Base-by-base conservation (phyloP, 2,113 vertebrate species). In the Hemichromis elongatus region DNA sequence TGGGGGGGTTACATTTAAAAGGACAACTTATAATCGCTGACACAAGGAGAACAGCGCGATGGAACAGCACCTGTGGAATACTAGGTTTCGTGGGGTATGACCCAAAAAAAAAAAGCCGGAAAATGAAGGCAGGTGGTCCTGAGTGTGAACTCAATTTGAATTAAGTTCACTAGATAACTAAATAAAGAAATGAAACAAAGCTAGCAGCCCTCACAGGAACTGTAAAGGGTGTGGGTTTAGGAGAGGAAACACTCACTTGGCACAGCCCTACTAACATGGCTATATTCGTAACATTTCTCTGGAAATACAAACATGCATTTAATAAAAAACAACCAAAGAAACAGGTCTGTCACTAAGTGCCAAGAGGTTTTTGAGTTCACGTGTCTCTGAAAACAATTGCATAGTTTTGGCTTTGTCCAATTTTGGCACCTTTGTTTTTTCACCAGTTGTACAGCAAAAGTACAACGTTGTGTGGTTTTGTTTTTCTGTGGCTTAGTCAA, bases 401-500 rank as follows among this genome's bases (percentile, higher is more conserved):
- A 91, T 93, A 92, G 86, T 84, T 94, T 92, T 92, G 92, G 93
- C 93, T 82, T 87, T 54, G 40, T 89, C 89, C 88, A 88, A 83
- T 87, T 88, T 93, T 94, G 94, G 93, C 94, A 94, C 83, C 12
- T 81, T 87, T 73, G 21, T 81, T 55, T 66, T 66, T 37, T 66
- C 59, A 66, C 78, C 68, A 30, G 78, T 37, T 63, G 6, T 85
- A 80, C 40, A 52, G 18, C 45, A 79, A 55, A 78, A 81, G 33
- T 24, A 14, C 9, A 77, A 47, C 7, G 40, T 53, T 33, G 33
- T 53, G 13, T 19, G 18, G 10, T 53, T 78, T 79, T 84, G 70
- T 88, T 91, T 84, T 85, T 89, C 59, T 82, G 52, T 63, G 87
- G 86, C 84, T 87, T 55, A 37, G 30, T 79, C 68, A 77, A 54